Evolutionary conservation across 2,113 vertebrate genomes (phyloP), one percentile per base, ranked within the genome.

Genomic region (Apistogramma diplotaenia): DNA sequence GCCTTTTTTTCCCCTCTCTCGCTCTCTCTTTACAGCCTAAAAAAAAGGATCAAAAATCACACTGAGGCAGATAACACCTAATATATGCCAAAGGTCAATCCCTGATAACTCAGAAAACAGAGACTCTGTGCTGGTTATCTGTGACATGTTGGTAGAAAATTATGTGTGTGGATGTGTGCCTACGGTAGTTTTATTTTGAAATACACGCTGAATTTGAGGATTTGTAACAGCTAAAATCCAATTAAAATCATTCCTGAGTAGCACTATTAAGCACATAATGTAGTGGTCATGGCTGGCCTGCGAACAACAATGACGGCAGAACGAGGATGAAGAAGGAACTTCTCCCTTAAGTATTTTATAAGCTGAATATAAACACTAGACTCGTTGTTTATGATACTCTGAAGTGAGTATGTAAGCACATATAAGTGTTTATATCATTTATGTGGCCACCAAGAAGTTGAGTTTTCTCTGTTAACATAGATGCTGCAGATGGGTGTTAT

Each of bases 21-120:
- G n/a, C n/a, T 35, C 3, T 79, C 3, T 71, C 18, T 25, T 3
- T 4, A n/a, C n/a, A 81, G n/a, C 29, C n/a, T 2, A 11, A 16
- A 71, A 16, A 71, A 77, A 77, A 46, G 53, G 8, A 6, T 23
- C 7, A 43, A 40, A 76, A 51, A 43, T 71, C 16, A 53, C 62
- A 18, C 56, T 12, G 62, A 85, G 78, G 71, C 51, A 21, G 43
- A 51, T 70, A 70, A 70, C 6, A 51, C 43, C 18, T 27, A 31
- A 70, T 70, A 18, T 51, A 13, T 70, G 65, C 65, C 65, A 70
- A 51, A 70, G 65, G 65, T 85, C 56, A 88, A 5, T 74, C 8
- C 37, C 23, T 77, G 90, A 91, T 85, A 88, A 84, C 76, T 74
- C 62, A 49, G 35, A 71, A 72, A 85, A 81, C 60, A 83, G 55